A percentile compares a stretch with the other conserved stretches of the same genome.
Evolutionary conservation across 1,140 invertebrate species (phyloP).

Genomic region (Thaumetopoea pityocampa): DNA sequence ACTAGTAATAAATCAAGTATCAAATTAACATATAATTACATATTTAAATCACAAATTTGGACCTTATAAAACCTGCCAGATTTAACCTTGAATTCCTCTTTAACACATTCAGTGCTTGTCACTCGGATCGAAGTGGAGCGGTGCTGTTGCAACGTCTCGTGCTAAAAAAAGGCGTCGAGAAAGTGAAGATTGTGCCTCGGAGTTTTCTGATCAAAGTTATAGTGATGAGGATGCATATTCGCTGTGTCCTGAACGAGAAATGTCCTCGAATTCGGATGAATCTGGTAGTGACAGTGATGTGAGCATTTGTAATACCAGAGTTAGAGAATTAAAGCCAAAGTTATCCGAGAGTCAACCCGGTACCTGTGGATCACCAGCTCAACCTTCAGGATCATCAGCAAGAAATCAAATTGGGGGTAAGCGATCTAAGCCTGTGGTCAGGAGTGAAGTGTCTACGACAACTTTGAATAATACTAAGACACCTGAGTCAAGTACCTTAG

Average conservation of each 20-base stretch:
- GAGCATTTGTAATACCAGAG: slow-evolving; percentile 11
- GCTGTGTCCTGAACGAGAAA: slow-evolving; percentile 1
- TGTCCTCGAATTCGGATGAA: slow-evolving; percentile 16
- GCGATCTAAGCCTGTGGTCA: slow-evolving; percentile 7
- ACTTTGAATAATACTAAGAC: neutral
- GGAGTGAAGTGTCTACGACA: slow-evolving; percentile 3
- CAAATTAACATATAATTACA: no score
- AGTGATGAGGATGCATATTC: slow-evolving; percentile 15
- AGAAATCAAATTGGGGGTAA: slow-evolving; percentile 14
- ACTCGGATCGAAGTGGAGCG: no score
- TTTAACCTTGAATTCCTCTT: no score
- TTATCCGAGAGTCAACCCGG: no score
- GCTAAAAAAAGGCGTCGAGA: slow-evolving; percentile 20
- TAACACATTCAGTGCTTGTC: no score
- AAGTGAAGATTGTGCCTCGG: slow-evolving; percentile 19
- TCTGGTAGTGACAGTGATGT: slow-evolving; percentile 16
- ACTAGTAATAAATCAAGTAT: no score
- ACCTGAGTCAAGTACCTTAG: slow-evolving; percentile 4
- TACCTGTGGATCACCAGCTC: slow-evolving; percentile 12
- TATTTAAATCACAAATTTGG: no score
- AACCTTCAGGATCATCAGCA: slow-evolving; percentile 13
- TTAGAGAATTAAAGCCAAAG: slow-evolving; percentile 7
- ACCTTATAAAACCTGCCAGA: no score
- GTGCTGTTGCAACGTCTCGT: no score
- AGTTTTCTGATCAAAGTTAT: no score